phyloP scores from a whole-genome alignment of 2,113 vertebrate genomes.

The Gnathonemus longibarbis region DNA sequence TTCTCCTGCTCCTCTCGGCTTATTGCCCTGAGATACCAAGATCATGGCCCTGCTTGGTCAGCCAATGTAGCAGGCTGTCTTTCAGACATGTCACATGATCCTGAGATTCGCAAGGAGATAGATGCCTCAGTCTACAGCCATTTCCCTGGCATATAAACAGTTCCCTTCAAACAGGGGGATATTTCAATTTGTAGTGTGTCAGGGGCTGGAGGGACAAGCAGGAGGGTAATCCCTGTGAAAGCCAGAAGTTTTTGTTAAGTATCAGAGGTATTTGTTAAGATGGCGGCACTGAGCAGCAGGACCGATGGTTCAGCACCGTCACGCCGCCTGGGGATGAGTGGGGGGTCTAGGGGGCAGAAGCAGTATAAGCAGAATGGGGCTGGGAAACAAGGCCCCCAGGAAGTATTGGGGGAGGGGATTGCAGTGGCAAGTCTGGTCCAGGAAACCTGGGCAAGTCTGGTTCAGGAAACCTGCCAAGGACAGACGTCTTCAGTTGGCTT shows the following conservation, averaged over 20 bases:
- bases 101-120: constrained; percentile 42
- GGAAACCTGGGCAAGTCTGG: not conserved
- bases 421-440: not conserved
- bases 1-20: not conserved
- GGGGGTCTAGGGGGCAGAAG: not conserved
- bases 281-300: not conserved
- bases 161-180: constrained; percentile 47
- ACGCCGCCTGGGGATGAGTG: not conserved
- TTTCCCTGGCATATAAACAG: constrained; percentile 55
- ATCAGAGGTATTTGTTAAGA: not conserved
- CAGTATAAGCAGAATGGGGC: not conserved
- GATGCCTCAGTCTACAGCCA: constrained; percentile 53
- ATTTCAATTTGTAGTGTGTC: constrained; percentile 63
- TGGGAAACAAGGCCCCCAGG: not conserved
- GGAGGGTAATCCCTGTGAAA: constrained; percentile 59
- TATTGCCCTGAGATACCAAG: not conserved
- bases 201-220: constrained; percentile 41
- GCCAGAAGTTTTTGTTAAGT: not conserved
- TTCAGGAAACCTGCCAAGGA: not conserved
- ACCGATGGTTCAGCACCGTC: not conserved
- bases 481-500: not conserved
- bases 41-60: not conserved
- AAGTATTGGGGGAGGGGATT: not conserved
- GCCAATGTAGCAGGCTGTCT: not conserved
- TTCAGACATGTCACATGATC: constrained; percentile 17